These are phyloP conservation scores for Diceros bicornis DNA, from an alignment of 2,797 vertebrate species.

Conservation along the genomic window DNA sequence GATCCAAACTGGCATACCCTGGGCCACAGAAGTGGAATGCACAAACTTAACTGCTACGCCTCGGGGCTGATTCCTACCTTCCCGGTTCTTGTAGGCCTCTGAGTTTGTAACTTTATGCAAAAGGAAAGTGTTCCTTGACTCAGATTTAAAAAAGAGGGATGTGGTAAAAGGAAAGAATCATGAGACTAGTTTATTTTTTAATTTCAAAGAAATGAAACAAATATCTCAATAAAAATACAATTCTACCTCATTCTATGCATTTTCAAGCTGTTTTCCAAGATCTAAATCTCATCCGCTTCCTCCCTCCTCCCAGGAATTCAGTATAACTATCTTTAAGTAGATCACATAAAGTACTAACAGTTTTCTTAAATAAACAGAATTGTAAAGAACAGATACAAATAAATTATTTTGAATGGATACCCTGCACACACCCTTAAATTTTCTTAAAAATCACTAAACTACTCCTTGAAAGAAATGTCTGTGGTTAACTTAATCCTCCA, in stretches of 20 bases:
- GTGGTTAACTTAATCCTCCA: neutral
- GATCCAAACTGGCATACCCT: too few species aligned
- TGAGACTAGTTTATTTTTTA: neutral
- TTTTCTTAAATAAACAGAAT: neutral
- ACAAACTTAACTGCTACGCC: too few species aligned
- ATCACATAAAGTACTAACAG: neutral
- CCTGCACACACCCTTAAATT: neutral
- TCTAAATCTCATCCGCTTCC: neutral
- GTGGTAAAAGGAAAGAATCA: neutral
- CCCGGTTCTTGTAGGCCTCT: neutral
- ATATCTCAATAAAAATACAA: neutral
- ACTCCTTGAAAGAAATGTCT: neutral
- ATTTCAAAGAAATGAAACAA: neutral
- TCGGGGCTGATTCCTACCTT: neutral
- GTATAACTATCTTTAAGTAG: neutral
- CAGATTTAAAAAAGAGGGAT: neutral
- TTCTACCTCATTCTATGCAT: neutral
- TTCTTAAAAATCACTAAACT: constrained; percentile 13
- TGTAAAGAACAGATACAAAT: neutral
- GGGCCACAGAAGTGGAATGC: too few species aligned
- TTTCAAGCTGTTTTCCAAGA: neutral
- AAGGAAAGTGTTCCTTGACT: neutral
- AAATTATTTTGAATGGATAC: neutral
- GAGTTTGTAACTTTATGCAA: neutral
- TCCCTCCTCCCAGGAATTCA: neutral